phyloP scores from a whole-genome alignment of 35 echinoderm and acorn worm species.

The Diadema setosum region DNA sequence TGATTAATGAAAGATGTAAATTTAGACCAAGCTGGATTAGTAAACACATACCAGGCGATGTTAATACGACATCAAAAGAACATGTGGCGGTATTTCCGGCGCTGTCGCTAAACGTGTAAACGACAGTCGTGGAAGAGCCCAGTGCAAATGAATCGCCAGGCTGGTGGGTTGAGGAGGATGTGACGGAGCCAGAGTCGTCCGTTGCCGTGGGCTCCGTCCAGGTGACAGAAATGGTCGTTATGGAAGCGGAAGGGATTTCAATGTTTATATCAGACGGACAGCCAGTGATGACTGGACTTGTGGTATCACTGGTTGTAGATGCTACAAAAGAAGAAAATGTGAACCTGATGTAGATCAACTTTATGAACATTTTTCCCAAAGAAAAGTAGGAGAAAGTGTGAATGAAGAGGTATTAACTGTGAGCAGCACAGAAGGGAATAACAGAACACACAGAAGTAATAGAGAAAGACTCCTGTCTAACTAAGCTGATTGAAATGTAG shows the following conservation, averaged over 20 bases:
- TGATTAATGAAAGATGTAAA: too few species aligned
- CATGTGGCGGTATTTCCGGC: conserved; percentile 41
- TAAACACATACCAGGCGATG: conserved; percentile 13
- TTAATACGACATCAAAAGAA: conserved; percentile 24
- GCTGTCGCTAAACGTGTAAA: conserved; percentile 53
- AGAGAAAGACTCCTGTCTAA: too few species aligned
- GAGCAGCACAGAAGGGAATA: too few species aligned
- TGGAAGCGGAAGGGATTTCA: neutral
- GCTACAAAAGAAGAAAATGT: too few species aligned
- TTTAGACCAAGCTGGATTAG: too few species aligned
- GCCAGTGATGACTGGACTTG: neutral
- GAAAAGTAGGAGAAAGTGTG: too few species aligned
- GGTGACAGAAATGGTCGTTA: neutral
- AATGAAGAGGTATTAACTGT: too few species aligned
- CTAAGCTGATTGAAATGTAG: too few species aligned
- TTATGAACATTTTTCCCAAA: too few species aligned
- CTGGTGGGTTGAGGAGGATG: conserved; percentile 14
- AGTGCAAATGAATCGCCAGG: conserved; percentile 54
- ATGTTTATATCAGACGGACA: conserved; percentile 4
- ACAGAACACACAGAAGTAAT: too few species aligned
- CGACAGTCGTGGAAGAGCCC: conserved; percentile 40
- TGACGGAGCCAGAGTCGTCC: conserved; percentile 45
- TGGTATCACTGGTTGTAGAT: neutral
- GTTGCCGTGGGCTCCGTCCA: conserved; percentile 44
- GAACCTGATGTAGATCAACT: too few species aligned